Conservation (phyloP, 2,888 invertebrate species). For the Stenodema calcarata region DNA sequence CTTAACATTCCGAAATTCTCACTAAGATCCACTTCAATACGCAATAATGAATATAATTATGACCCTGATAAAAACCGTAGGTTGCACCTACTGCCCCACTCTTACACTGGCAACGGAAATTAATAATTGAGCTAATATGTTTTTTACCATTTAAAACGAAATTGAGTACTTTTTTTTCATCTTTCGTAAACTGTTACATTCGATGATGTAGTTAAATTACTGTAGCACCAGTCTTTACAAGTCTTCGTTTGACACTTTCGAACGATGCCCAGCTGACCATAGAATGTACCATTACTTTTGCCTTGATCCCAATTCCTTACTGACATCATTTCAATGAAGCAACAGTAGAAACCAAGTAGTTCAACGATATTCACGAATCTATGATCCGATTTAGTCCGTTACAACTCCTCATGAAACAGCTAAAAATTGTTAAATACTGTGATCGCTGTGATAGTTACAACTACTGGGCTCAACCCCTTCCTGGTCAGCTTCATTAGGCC, state of each 20-base stretch:
- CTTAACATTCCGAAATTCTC: neutral
- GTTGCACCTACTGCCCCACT: neutral
- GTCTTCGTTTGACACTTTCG: neutral
- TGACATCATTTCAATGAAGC: too few species aligned
- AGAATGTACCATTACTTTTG: too few species aligned
- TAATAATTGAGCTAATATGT: neutral
- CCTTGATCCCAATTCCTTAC: too few species aligned
- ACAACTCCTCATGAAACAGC: too few species aligned
- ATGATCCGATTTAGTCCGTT: too few species aligned
- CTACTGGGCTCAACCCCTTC: too few species aligned
- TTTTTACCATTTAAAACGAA: neutral
- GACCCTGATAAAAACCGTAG: neutral
- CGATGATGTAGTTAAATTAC: neutral
- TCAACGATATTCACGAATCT: too few species aligned
- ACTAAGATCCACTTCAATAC: neutral
- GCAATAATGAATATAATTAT: neutral
- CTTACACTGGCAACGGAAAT: neutral
- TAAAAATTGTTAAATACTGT: too few species aligned
- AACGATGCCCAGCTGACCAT: too few species aligned
- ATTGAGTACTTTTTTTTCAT: neutral
- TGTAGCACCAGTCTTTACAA: slow-evolving; percentile 2
- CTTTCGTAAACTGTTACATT: neutral
- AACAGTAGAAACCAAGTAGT: too few species aligned
- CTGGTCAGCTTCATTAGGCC: neutral
- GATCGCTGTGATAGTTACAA: too few species aligned